A percentile compares a stretch with the other conserved stretches of the same genome.
Evolutionary conservation across 23 tunicate species (phyloP).

Genomic region (Botrylloides violaceus): DNA sequence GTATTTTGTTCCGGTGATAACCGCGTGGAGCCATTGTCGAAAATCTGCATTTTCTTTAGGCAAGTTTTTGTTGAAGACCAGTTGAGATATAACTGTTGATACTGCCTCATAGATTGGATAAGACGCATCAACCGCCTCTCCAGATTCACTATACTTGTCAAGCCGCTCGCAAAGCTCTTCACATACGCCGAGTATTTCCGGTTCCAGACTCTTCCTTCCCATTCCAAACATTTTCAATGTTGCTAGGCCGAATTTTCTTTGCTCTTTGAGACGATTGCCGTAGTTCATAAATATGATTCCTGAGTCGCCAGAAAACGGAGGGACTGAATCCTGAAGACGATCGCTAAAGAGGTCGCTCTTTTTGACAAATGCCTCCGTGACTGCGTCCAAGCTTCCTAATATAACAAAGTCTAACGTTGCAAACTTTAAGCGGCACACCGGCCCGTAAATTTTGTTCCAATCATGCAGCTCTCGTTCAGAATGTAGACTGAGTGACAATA

Average conservation of each 20-base stretch:
- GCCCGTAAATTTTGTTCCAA: constrained; percentile 42
- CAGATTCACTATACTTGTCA: neutral
- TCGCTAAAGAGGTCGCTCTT: constrained; percentile 32
- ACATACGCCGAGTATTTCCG: constrained; percentile 12
- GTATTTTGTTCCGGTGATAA: constrained; percentile 18
- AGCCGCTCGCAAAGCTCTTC: constrained; percentile 31
- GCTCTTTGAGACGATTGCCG: constrained; percentile 40
- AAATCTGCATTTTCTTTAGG: constrained; percentile 23
- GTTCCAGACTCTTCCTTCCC: constrained; percentile 44
- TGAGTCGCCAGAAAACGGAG: constrained; percentile 16
- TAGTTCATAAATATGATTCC: constrained; percentile 29
- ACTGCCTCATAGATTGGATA: constrained; percentile 22
- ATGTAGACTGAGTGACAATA: constrained; percentile 19
- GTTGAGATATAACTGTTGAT: constrained; percentile 39
- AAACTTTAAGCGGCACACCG: constrained; percentile 38
- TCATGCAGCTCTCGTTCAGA: constrained; percentile 31
- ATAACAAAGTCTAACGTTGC: constrained; percentile 30
- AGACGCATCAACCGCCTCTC: constrained; percentile 17
- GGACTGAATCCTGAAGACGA: constrained; percentile 31
- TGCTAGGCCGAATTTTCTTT: constrained; percentile 38
- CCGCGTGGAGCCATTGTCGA: constrained; percentile 8
- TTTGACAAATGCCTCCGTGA: constrained; percentile 47
- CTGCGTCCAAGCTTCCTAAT: constrained; percentile 33
- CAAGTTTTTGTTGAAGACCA: constrained; percentile 32
- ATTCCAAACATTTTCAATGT: constrained; percentile 51